phyloP scores from a whole-genome alignment of 1,140 invertebrate species.

The Odontomachus brunneus region DNA sequence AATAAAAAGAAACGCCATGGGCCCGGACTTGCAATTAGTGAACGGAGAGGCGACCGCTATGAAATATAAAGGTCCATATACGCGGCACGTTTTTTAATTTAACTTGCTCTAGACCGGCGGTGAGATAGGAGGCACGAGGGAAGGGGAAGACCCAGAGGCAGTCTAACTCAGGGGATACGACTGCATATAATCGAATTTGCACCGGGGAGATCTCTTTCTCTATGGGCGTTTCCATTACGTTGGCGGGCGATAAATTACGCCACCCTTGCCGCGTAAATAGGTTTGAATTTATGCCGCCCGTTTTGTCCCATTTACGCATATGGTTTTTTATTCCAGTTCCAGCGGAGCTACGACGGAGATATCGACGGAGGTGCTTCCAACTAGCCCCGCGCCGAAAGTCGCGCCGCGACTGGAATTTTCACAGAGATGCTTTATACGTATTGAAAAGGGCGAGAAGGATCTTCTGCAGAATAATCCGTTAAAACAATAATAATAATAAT shows the following conservation, averaged over 20 bases:
- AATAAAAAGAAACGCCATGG: slow-evolving; percentile 37
- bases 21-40: not conserved
- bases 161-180: slow-evolving; percentile 66
- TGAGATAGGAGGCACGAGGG: slow-evolving; percentile 31
- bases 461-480: no score
- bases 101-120: slow-evolving; percentile 52
- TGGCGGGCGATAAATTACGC: slow-evolving; percentile 73
- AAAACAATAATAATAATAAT: no score
- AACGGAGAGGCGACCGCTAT: slow-evolving; percentile 45
- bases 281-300: slow-evolving; percentile 71
- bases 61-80: slow-evolving; percentile 64
- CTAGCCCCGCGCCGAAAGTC: not conserved
- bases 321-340: slow-evolving; percentile 65
- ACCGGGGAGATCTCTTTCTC: slow-evolving; percentile 68
- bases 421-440: no score
- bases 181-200: slow-evolving; percentile 74
- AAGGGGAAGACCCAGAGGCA: slow-evolving; percentile 39
- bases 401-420: no score
- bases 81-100: slow-evolving; percentile 66
- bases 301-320: slow-evolving; percentile 77
- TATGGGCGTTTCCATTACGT: slow-evolving; percentile 73
- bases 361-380: slow-evolving; percentile 3
- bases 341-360: not conserved
- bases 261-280: slow-evolving; percentile 72
- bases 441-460: no score